Percentiles rank a stretch among this genome's conserved stretches.
These are phyloP conservation scores for Dermolepida albohirtum DNA, from an alignment of 2,888 invertebrate species.

Conservation along the genomic window DNA sequence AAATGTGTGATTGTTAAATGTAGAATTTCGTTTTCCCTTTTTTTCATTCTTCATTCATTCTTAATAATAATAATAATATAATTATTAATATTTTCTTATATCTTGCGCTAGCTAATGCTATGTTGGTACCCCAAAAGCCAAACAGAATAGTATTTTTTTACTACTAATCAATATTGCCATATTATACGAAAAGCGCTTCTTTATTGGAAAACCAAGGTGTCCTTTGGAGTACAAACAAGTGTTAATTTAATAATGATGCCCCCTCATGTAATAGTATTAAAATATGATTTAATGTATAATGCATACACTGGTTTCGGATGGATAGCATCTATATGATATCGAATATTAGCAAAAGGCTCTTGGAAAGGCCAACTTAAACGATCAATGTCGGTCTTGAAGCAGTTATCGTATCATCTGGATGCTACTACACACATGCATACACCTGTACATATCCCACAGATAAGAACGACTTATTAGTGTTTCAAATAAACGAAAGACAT, in stretches of 20 bases:
- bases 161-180: constrained; percentile 29
- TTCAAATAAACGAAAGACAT: too few species aligned
- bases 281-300: not conserved
- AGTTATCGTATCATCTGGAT: too few species aligned
- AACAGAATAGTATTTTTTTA: constrained; percentile 35
- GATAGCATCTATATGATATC: not conserved
- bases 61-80: not conserved
- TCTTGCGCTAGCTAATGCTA: not conserved
- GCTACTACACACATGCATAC: too few species aligned
- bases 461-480: too few species aligned
- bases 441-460: too few species aligned
- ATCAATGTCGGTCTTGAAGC: too few species aligned
- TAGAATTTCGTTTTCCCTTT: constrained; percentile 34
- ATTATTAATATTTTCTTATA: constrained; percentile 27
- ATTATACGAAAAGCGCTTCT: constrained; percentile 24
- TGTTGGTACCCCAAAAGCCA: constrained; percentile 20
- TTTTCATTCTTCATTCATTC: constrained; percentile 33
- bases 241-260: constrained; percentile 3
- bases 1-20: constrained; percentile 43
- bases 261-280: constrained; percentile 14
- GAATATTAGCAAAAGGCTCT: not conserved
- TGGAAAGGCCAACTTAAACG: too few species aligned
- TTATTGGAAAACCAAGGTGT: constrained; percentile 20
- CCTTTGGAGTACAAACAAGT: constrained; percentile 30
- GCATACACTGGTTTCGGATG: not conserved